Evolutionary conservation across 2,797 vertebrate genomes (phyloP).

Genomic region (Danionella dracula): DNA sequence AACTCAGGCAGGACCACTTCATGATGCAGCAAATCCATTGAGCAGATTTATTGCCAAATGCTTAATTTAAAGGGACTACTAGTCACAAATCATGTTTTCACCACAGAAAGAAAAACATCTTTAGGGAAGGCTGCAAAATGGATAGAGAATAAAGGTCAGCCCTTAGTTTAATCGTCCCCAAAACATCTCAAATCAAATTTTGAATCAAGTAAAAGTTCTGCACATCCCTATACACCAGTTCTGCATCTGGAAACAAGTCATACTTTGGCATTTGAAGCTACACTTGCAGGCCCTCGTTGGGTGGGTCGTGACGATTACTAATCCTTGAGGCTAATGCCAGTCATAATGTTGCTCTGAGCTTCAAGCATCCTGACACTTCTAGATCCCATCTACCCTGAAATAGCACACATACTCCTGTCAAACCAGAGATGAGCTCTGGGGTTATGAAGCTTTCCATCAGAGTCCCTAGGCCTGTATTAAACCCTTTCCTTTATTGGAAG

Average conservation of each 20-base stretch:
- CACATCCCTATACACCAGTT: not conserved
- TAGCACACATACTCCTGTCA: conserved; percentile 7
- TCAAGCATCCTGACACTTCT: conserved; percentile 32
- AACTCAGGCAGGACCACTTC: too few species aligned
- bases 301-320: not conserved
- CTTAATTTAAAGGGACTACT: too few species aligned
- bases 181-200: too few species aligned
- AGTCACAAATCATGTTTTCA: too few species aligned
- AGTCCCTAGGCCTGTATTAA: conserved; percentile 8
- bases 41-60: too few species aligned
- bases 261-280: not conserved
- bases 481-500: conserved; percentile 20
- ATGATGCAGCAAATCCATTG: too few species aligned
- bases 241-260: not conserved
- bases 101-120: too few species aligned
- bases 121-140: too few species aligned
- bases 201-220: too few species aligned
- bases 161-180: too few species aligned
- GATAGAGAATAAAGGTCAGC: too few species aligned
- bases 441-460: conserved; percentile 6
- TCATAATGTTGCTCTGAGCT: conserved; percentile 51
- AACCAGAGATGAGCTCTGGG: conserved; percentile 23
- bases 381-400: conserved; percentile 31
- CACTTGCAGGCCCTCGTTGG: not conserved
- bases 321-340: conserved; percentile 24